Conservation (phyloP, 1,140 invertebrate species). For the Acromyrmex charruanus region DNA sequence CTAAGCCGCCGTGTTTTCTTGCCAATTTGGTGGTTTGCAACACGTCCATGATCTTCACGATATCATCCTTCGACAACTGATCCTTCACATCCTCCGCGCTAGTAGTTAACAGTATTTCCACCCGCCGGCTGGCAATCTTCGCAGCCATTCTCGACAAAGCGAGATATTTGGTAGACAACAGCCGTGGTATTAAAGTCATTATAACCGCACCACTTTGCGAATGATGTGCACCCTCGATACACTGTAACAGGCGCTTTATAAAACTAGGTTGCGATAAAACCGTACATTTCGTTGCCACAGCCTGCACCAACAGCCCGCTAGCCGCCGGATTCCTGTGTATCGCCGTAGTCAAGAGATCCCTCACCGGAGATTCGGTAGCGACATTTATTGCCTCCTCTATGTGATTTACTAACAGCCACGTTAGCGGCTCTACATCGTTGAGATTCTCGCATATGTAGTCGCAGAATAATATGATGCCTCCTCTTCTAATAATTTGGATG, state of each 20-base stretch:
- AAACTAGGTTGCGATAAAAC: constrained; percentile 86
- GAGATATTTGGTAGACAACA: constrained; percentile 88
- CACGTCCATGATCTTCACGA: constrained; percentile 87
- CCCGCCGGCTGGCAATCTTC: constrained; percentile 88
- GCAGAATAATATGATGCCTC: constrained; percentile 89
- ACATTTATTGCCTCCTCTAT: constrained; percentile 90
- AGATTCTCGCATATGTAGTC: constrained; percentile 91
- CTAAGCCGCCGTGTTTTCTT: constrained; percentile 88
- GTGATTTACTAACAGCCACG: constrained; percentile 92
- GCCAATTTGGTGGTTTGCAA: constrained; percentile 86
- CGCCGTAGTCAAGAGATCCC: constrained; percentile 88
- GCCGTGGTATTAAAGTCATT: constrained; percentile 88
- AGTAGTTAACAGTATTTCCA: constrained; percentile 89
- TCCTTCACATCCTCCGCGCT: constrained; percentile 85
- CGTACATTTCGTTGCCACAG: constrained; percentile 88
- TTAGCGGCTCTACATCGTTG: constrained; percentile 90
- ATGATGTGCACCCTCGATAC: constrained; percentile 90
- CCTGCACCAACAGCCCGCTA: constrained; percentile 91
- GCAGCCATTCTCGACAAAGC: constrained; percentile 88
- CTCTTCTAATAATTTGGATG: constrained; percentile 87
- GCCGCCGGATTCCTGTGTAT: constrained; percentile 90
- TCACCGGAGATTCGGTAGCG: constrained; percentile 88
- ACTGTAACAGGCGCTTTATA: constrained; percentile 87
- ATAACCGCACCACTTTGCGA: constrained; percentile 90
- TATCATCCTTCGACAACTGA: constrained; percentile 88